Percentiles rank a stretch among this genome's conserved stretches.
phyloP scores from a whole-genome alignment of 2,113 vertebrate species.

The Ctenomys sociabilis region DNA sequence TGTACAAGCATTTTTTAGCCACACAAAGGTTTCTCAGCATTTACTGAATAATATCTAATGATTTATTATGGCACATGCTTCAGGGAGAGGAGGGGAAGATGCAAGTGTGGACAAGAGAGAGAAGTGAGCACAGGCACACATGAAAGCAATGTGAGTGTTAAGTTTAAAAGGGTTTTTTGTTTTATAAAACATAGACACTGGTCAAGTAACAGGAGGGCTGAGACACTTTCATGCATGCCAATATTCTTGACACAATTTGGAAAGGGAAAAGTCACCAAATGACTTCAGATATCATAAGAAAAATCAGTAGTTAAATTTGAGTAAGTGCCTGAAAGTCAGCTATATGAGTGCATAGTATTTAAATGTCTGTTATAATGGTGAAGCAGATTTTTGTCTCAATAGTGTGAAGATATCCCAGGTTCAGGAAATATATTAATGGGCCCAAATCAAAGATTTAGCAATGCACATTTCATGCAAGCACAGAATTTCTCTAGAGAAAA shows the following conservation, averaged over 20 bases:
- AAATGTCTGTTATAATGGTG: neutral
- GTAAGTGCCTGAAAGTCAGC: neutral
- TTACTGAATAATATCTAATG: conserved; percentile 28
- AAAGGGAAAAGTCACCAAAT: neutral
- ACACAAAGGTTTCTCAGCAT: neutral
- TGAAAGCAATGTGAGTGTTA: neutral
- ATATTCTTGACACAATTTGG: conserved; percentile 32
- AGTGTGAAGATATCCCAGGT: neutral
- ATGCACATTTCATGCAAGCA: neutral
- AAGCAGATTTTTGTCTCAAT: conserved; percentile 37
- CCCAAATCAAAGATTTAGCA: neutral
- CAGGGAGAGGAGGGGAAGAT: neutral
- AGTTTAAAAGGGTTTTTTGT: neutral
- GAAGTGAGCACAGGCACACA: neutral
- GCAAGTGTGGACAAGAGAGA: neutral
- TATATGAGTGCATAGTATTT: neutral
- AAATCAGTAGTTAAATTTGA: neutral
- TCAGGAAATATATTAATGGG: neutral
- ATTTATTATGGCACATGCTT: neutral
- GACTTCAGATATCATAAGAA: conserved; percentile 10
- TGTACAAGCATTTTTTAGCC: neutral
- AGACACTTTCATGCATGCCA: neutral
- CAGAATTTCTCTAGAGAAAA: neutral
- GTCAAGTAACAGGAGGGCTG: neutral
- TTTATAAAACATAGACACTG: neutral